Conservation (phyloP, 2,113 vertebrate species). For the Gymnocephalus cernua region DNA sequence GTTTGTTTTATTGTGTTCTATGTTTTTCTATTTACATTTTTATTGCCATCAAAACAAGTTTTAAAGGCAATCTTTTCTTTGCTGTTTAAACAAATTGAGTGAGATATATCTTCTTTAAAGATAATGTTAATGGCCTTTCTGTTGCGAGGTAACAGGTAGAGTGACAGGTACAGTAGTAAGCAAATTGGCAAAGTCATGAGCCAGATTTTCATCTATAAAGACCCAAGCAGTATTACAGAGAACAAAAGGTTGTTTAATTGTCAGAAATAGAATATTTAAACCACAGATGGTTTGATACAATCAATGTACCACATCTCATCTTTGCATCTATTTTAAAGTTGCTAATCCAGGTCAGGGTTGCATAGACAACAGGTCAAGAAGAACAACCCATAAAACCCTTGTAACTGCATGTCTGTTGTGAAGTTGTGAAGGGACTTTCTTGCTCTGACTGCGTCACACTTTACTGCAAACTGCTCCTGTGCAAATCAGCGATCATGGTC, state of each 20-base stretch:
- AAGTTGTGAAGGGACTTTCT: slow-evolving; percentile 22
- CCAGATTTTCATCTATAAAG: slow-evolving; percentile 16
- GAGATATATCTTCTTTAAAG: slow-evolving; percentile 1
- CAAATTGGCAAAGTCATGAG: slow-evolving; percentile 21
- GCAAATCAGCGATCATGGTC: slow-evolving; percentile 51
- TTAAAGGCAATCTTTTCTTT: neutral
- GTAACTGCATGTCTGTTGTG: neutral
- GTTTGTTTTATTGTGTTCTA: neutral
- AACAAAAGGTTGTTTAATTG: neutral
- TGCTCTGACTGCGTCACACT: slow-evolving; percentile 14
- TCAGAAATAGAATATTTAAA: neutral
- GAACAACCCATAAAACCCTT: neutral
- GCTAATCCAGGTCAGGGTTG: neutral
- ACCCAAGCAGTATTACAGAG: slow-evolving; percentile 4
- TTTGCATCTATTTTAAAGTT: neutral
- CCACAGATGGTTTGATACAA: slow-evolving; percentile 7
- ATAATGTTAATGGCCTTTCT: slow-evolving; percentile 10
- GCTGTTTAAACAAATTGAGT: neutral
- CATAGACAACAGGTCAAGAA: slow-evolving; percentile 2
- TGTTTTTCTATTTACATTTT: neutral
- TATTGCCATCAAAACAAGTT: neutral
- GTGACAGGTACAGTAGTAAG: slow-evolving; percentile 7
- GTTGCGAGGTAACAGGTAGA: slow-evolving; percentile 6
- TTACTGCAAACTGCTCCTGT: slow-evolving; percentile 33
- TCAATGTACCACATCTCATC: neutral